phyloP scores from a whole-genome alignment of 2,888 invertebrate genomes.

The Carcina quercana region DNA sequence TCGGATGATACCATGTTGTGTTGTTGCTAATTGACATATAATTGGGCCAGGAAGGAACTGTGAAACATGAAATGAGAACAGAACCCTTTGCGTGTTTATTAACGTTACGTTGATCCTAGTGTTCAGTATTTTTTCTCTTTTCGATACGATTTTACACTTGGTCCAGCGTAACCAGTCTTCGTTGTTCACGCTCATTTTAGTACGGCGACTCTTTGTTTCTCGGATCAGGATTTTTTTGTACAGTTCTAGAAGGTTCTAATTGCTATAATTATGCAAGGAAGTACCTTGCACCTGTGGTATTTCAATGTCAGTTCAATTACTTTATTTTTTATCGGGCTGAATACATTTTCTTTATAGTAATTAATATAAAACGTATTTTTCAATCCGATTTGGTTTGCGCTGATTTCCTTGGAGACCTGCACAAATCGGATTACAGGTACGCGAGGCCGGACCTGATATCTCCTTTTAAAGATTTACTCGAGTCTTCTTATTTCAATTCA shows the following conservation, averaged over 20 bases:
- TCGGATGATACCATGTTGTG: no score
- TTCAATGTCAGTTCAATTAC: slow-evolving; percentile 18
- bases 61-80: no score
- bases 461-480: neutral
- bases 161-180: slow-evolving; percentile 22
- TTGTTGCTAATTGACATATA: no score
- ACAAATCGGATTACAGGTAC: slow-evolving; percentile 43
- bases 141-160: slow-evolving; percentile 20
- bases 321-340: slow-evolving; percentile 2
- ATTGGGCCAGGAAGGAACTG: no score
- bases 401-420: slow-evolving; percentile 30
- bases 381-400: slow-evolving; percentile 38
- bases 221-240: slow-evolving; percentile 21
- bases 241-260: slow-evolving; percentile 24
- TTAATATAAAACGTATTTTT: slow-evolving; percentile 29
- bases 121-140: slow-evolving; percentile 20
- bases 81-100: no score
- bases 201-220: slow-evolving; percentile 16
- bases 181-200: slow-evolving; percentile 18
- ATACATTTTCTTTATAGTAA: slow-evolving; percentile 10
- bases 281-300: slow-evolving; percentile 20
- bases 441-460: slow-evolving; percentile 1
- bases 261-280: slow-evolving; percentile 29
- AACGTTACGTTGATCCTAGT: no score
- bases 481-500: neutral